These are phyloP conservation scores for Mycetomoellerius zeteki DNA, from an alignment of 1,140 invertebrate genomes.

Conservation along the genomic window DNA sequence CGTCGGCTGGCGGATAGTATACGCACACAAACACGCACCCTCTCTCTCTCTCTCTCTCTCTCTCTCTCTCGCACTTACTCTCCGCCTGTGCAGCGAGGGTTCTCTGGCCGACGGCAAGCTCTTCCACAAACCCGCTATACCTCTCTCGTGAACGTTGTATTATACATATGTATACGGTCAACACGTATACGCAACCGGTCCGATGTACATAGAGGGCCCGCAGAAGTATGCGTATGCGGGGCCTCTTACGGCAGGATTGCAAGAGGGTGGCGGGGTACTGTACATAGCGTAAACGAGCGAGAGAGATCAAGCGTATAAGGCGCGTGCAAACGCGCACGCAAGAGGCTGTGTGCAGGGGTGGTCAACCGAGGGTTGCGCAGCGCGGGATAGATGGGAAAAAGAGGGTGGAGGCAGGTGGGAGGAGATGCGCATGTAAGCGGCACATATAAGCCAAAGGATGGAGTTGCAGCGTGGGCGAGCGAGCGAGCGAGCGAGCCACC, in stretches of 20 bases:
- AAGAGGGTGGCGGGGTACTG: not conserved
- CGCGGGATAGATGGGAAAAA: slow-evolving; percentile 41
- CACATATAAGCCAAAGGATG: slow-evolving; percentile 83
- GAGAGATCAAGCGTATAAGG: slow-evolving; percentile 68
- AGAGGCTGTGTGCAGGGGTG: slow-evolving; percentile 36
- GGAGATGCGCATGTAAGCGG: slow-evolving; percentile 76
- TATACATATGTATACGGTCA: slow-evolving; percentile 69
- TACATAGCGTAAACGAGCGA: slow-evolving; percentile 64
- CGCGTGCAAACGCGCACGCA: slow-evolving; percentile 68
- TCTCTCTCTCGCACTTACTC: slow-evolving; percentile 65
- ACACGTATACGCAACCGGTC: slow-evolving; percentile 44
- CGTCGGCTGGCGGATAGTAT: slow-evolving; percentile 43
- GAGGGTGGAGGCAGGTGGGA: slow-evolving; percentile 29
- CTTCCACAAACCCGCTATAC: slow-evolving; percentile 76
- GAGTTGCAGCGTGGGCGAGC: slow-evolving; percentile 71
- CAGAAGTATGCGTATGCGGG: slow-evolving; percentile 46
- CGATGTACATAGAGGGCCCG: slow-evolving; percentile 49
- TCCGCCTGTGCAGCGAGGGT: slow-evolving; percentile 43
- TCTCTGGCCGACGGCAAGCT: slow-evolving; percentile 75
- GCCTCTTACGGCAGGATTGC: slow-evolving; percentile 33
- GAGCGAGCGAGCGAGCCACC: slow-evolving; percentile 72
- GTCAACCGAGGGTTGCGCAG: slow-evolving; percentile 45
- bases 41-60: slow-evolving; percentile 41
- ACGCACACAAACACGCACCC: slow-evolving; percentile 38
- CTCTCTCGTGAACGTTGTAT: slow-evolving; percentile 76